Base-by-base conservation (phyloP, 1,140 invertebrate species). In the Daktulosphaira vitifoliae region DNA sequence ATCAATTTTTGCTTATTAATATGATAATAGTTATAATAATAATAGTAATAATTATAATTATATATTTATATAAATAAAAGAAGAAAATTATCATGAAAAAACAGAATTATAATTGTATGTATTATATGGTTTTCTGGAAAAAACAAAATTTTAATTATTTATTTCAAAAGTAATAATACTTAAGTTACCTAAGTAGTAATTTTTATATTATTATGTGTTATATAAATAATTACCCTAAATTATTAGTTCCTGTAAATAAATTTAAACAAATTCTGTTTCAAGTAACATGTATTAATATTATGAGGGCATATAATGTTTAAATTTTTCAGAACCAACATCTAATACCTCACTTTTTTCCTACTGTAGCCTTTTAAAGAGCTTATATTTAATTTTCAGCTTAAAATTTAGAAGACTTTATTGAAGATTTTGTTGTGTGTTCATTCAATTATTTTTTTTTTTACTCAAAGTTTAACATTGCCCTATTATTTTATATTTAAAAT, bases 341-440 rank as follows among this genome's bases (percentile, higher is more conserved):
- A 62, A 62, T 62, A 62, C 56, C 56, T 62, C 56, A 62, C 56
- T 62, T 59, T 62, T 42, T 62, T 62, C 18, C 56, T 48, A 62
- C 20, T 46, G 46, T 39, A 46, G 56, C 56, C 42, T 25, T 20
- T 46, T 11, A 48, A 18, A 44, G 56, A 62, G 56, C 39, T 62
- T 62, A 46, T 26, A 5, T 48, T 46, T 48, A 46, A 44, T 62
- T 62, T 46, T 11, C 29, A 33, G 29, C 29, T 33, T 48, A 44
- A 26, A 29, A 15, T 26, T 53, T 25, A 33, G 16, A 42, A 42
- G 29, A 26, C 26, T 62, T 11, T 59, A 26, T 62, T 62, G 26
- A n/a, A 48, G 16, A 46, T 53, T 62, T 6, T 16, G 42, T 37
- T n/a, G 25, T 20, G 42, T 22, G 25, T 46, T 38, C 44, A 46